Evolutionary conservation across 2,797 vertebrate genomes (phyloP), one percentile per base, ranked within the genome.

Genomic region (Sebastes matsubarae): DNA sequence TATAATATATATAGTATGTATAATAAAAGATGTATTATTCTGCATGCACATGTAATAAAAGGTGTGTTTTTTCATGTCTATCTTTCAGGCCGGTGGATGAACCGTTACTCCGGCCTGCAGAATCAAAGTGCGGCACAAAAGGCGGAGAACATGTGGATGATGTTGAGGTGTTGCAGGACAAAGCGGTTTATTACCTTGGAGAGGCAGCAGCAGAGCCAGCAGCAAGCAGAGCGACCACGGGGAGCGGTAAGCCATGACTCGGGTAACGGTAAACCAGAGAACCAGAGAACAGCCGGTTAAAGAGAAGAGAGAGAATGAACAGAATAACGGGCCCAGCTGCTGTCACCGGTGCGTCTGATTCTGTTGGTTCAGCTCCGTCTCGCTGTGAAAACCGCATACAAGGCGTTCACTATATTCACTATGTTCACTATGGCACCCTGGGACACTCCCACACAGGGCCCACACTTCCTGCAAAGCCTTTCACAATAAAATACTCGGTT

Each of bases 141-240:
- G 84, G 63, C 73, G 63, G 71, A 22, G 55, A 57, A 22, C 69
- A 55, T 72, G 74, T 30, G 73, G 8, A 16, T 12, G 36, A 38
- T 0, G 13, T 42, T 58, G 67, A 29, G 77, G 80, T 38, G 78
- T 29, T 42, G 83, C 81, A 3, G 72, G 66, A 81, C 84, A 89
- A 81, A 84, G 67, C 58, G 88, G 16, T 92, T 25, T 36, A 38
- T 38, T 87, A 96, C 95, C 95, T 88, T 91, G 81, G 73, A 89
- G 80, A 66, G 89, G 79, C 75, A 94, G 65, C 68, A 94, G 77
- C 85, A 93, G 90, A 66, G 90, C 79, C 75, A 94, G 75, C 52
- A 90, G 87, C 74, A 24, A 46, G 0, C 50, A 77, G 4, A 83
- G 9, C 2, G 64, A 72, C 22, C 68, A 57, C 60, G 58, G 4